Base-by-base conservation (phyloP, 2,113 vertebrate genomes). In the Salminus brasiliensis region DNA sequence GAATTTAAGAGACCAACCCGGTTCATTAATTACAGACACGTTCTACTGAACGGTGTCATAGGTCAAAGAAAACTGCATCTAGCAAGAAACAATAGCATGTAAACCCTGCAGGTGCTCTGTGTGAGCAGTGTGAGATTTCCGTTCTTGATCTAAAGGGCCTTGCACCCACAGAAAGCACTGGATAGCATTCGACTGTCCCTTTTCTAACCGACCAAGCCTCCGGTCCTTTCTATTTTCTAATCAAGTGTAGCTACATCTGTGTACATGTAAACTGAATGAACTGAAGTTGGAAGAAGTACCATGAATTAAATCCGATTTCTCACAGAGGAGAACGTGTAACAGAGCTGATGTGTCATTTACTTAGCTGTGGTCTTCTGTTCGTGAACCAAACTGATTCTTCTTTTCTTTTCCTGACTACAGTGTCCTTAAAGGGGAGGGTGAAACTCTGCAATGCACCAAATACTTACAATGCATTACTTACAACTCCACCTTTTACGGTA, bases 251-350 rank as follows among this genome's bases (percentile, higher is more conserved):
- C 25, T 66, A 39, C 53, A 72, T 66, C 59, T 80, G 52, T 81
- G 45, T 66, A 81, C 23, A 47, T 53, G 74, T 63, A 66, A 52
- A 67, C 27, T 67, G 81, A 83, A 77, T 72, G 47, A 76, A 77
- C 23, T 74, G 63, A 65, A 77, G 70, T 73, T 80, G 78, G 74
- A 81, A 78, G 84, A 78, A 71, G 72, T 78, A 60, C 74, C 74
- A 70, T 75, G 81, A 81, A 83, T 83, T 81, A 81, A 85, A 85
- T 55, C 75, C 25, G 70, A 30, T 71, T 60, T 77, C 76, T 81
- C 72, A 81, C 69, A 49, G 55, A 78, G 68, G 65, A 76, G 72
- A 65, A 76, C 21, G 73, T 82, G 15, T 53, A 39, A 59, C 59
- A 23, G 4, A 66, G 49, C 55, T 60, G 47, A 71, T 2, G 49